phyloP scores from a whole-genome alignment of 37 sponge, comb jelly and placozoan species.

The Chondrosia reniformis region DNA sequence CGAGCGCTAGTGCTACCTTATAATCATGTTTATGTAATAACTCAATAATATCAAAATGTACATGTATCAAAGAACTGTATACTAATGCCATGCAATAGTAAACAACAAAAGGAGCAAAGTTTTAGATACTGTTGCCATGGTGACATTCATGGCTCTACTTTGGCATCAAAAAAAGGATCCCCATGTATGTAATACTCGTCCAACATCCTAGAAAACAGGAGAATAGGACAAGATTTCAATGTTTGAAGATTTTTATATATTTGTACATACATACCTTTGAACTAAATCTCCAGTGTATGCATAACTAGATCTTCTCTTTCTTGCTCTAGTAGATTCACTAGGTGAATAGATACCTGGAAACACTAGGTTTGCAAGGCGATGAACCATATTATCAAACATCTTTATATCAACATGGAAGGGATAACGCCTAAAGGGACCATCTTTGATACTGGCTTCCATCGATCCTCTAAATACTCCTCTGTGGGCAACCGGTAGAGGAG shows the following conservation, averaged over 20 bases:
- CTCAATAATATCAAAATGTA: too few species aligned
- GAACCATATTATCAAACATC: neutral
- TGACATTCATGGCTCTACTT: neutral
- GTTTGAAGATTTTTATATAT: neutral
- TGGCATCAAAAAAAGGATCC: neutral
- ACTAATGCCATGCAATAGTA: too few species aligned
- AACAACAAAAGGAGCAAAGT: too few species aligned
- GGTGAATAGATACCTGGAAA: constrained; percentile 7
- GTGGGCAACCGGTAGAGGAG: constrained; percentile 6
- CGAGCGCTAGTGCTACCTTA: too few species aligned
- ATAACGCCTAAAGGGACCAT: neutral
- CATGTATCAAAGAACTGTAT: too few species aligned
- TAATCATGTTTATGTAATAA: too few species aligned
- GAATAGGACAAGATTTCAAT: neutral
- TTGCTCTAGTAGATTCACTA: neutral
- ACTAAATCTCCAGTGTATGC: neutral
- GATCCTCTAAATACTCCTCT: constrained; percentile 16
- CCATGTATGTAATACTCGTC: constrained; percentile 18
- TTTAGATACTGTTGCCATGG: too few species aligned
- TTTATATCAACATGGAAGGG: constrained; percentile 1
- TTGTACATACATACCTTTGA: neutral
- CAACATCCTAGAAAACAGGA: constrained; percentile 8
- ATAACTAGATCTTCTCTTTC: neutral
- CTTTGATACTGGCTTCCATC: neutral
- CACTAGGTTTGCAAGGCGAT: neutral